Base-by-base conservation (phyloP, 2,888 invertebrate species). In the Limenitis camilla region DNA sequence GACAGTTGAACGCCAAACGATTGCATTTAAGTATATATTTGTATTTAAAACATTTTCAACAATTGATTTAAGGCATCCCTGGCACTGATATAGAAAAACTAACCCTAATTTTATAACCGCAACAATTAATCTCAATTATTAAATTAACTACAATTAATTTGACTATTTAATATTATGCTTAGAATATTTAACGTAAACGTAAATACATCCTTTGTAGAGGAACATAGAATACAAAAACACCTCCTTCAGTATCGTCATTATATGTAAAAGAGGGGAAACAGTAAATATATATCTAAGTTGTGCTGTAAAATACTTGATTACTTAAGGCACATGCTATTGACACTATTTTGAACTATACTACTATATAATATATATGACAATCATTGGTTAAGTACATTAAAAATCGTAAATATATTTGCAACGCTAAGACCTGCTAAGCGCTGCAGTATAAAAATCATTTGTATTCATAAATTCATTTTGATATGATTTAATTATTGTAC, bases 161-260 rank as follows among this genome's bases (percentile, higher is more conserved):
- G 82, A 81, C 83, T 82, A 81, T 74, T 71, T 72, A 71, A 74
- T 81, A 81, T 78, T 80, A 80, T 74, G 76, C 74, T 79, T 78
- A 65, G 65, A 66, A 47, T 29, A 40, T 42, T 53, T 59, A 10
- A 4, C 9, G 9, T 6, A 36, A 36, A 45, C 38, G 19, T 45
- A 29, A 45, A 45, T 45, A 45, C 45, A 35, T 30, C 45, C 30
- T 11, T 45, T 31, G 8, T 33, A 10, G 29, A 30, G 9, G 8
- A 8, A 9, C 5, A 29, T 28, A 29, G 19, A 19, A 19, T 6
- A 7, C 27, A 9, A 40, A 40, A 27, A 27, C 5, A 28, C n/a
- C 10, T 38, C 7, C 7, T 1, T 39, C 11, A 3, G 39, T 39
- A 8, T 39, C 11, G 27, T 5, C 7, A 39, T 6, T 39, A n/a